These are phyloP conservation scores for Melinaea marsaeus DNA, from an alignment of 2,888 invertebrate species.

Conservation along the genomic window DNA sequence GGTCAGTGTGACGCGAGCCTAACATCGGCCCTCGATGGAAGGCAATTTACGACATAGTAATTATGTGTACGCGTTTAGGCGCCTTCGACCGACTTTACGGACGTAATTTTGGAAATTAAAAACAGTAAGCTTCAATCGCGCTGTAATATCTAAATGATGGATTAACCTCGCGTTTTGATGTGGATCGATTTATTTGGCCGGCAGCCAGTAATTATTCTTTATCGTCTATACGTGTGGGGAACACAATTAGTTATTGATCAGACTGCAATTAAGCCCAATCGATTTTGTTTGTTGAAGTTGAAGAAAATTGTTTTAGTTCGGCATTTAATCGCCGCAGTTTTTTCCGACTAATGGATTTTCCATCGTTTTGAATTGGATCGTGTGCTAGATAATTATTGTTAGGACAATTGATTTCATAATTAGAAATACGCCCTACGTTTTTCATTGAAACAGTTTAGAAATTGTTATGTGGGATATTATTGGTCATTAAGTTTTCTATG, in stretches of 20 bases:
- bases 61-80: slow-evolving; percentile 70
- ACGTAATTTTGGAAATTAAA: slow-evolving; percentile 77
- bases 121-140: slow-evolving; percentile 74
- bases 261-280: slow-evolving; percentile 74
- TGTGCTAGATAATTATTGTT: slow-evolving; percentile 47
- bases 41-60: slow-evolving; percentile 72
- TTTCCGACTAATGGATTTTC: slow-evolving; percentile 68
- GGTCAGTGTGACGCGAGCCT: slow-evolving; percentile 51
- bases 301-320: slow-evolving; percentile 76
- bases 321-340: slow-evolving; percentile 69
- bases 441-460: slow-evolving; percentile 6
- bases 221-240: slow-evolving; percentile 73
- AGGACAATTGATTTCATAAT: slow-evolving; percentile 47
- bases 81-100: slow-evolving; percentile 54
- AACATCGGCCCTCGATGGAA: slow-evolving; percentile 54
- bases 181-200: slow-evolving; percentile 77
- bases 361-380: slow-evolving; percentile 49
- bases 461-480: not conserved
- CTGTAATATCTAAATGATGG: slow-evolving; percentile 77
- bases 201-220: slow-evolving; percentile 77
- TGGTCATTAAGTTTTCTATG: slow-evolving; percentile 1
- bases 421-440: slow-evolving; percentile 17
- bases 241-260: slow-evolving; percentile 78
- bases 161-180: slow-evolving; percentile 76
- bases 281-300: slow-evolving; percentile 77